Evolutionary conservation across 1,140 invertebrate genomes (phyloP), one percentile per base, ranked within the genome.

Genomic region (silkworm (Bombyx mori)): DNA sequence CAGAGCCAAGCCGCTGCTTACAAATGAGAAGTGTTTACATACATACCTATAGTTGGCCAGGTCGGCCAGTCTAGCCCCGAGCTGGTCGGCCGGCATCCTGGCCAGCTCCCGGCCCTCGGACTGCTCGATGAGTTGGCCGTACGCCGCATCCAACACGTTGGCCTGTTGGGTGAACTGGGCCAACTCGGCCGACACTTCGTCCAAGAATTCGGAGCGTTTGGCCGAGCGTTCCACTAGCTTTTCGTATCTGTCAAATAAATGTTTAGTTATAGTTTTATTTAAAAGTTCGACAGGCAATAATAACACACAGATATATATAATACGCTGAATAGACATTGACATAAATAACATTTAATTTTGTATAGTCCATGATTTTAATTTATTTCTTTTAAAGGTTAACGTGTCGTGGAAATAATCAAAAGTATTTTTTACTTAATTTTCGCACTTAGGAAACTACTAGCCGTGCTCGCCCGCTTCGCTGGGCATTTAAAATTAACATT

Each of bases 221-320:
- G 91, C 77, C 0, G 93, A 93, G 62, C 94, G 93, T 57, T 97
- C 94, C 57, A 94, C 89, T 0, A 98, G 88, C 73, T 96, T 97
- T 66, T 96, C 95, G 75, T 95, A 98, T 77, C 95, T 90, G 66
- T n/a, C 0, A 7, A n/a, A 8, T 3, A 47, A 47, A 46, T 8
- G 26, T 4, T n/a, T 46, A 42, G 12, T 8, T 46, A 42, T 12
- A 50, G n/a, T 1, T 35, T 35, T 35, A 35, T 35, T 2, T 35
- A 2, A 35, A 35, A 35, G 26, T 5, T 35, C 4, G 26, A 35
- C 26, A 35, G 2, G 2, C 4, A 35, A 18, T 18, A 1, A 18
- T 18, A 35, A 35, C 26, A 35, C n/a, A n/a, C n/a, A n/a, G n/a
- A n/a, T n/a, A n/a, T n/a, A n/a, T n/a, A n/a, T n/a, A n/a, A n/a